phyloP scores from a whole-genome alignment of 2,113 vertebrate species.

The Thunnus thynnus region DNA sequence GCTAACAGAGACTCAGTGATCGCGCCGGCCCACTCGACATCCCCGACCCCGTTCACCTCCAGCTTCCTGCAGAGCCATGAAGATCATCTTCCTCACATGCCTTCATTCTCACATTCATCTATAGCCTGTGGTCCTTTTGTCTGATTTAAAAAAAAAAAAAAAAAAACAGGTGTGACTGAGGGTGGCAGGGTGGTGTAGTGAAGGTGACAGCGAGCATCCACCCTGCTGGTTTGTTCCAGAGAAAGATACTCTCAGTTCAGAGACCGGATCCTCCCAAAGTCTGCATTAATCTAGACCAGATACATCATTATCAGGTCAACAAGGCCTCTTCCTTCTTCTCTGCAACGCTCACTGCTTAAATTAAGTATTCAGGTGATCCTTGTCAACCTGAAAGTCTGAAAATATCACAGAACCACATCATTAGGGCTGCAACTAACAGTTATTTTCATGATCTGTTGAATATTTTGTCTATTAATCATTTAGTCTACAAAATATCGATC shows the following conservation, averaged over 20 bases:
- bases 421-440: too few species aligned
- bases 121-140: not conserved
- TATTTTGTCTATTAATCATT: too few species aligned
- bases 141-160: too few species aligned
- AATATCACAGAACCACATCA: not conserved
- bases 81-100: conserved; percentile 21
- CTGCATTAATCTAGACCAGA: not conserved
- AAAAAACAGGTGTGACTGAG: too few species aligned
- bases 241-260: not conserved
- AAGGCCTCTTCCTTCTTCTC: not conserved
- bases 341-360: not conserved
- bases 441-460: too few species aligned
- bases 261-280: not conserved
- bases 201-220: not conserved
- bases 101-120: not conserved
- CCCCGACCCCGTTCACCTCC: conserved; percentile 12
- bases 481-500: too few species aligned
- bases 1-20: conserved; percentile 78
- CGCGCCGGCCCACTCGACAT: not conserved
- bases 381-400: not conserved
- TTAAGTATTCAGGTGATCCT: not conserved
- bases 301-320: not conserved
- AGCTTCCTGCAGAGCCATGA: conserved; percentile 19
- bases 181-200: not conserved
- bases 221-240: not conserved